A percentile compares a stretch with the other conserved stretches of the same genome.
Evolutionary conservation across 2,797 vertebrate species (phyloP).

Genomic region (Coregonus sp.): DNA sequence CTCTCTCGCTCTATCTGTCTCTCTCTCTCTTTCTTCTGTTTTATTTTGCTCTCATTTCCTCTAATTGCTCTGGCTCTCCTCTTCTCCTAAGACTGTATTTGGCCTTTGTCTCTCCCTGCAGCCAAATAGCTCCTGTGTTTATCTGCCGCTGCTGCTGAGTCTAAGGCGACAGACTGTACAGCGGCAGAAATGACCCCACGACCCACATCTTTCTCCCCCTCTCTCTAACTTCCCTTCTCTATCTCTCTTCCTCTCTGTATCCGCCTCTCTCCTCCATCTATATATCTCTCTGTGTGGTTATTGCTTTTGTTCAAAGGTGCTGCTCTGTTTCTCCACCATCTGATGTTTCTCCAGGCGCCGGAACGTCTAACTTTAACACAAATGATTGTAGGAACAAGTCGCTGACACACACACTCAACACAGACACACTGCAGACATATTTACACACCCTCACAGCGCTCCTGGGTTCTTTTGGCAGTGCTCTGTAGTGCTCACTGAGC

Average conservation of each 20-base stretch:
- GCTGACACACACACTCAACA: conserved; percentile 10
- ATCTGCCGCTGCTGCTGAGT: background rate
- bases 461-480: conserved; percentile 7
- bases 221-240: conserved; percentile 17
- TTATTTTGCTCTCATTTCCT: too few relatives aligned
- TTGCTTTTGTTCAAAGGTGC: background rate
- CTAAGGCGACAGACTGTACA: background rate
- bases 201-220: background rate
- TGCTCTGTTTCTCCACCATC: conserved; percentile 25
- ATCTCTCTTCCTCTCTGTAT: background rate
- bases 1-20: too few relatives aligned
- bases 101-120: conserved; percentile 31
- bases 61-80: too few relatives aligned
- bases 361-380: background rate
- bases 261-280: background rate
- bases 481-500: conserved; percentile 14
- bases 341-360: conserved; percentile 21
- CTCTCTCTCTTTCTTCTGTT: too few relatives aligned
- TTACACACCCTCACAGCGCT: background rate
- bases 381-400: background rate
- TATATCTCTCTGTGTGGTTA: background rate
- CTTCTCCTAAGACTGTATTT: too few relatives aligned
- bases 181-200: too few relatives aligned
- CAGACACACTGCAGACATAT: conserved; percentile 10
- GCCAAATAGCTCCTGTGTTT: conserved; percentile 47